Conservation (phyloP, 2,113 vertebrate species). For the Piaya cayana region DNA sequence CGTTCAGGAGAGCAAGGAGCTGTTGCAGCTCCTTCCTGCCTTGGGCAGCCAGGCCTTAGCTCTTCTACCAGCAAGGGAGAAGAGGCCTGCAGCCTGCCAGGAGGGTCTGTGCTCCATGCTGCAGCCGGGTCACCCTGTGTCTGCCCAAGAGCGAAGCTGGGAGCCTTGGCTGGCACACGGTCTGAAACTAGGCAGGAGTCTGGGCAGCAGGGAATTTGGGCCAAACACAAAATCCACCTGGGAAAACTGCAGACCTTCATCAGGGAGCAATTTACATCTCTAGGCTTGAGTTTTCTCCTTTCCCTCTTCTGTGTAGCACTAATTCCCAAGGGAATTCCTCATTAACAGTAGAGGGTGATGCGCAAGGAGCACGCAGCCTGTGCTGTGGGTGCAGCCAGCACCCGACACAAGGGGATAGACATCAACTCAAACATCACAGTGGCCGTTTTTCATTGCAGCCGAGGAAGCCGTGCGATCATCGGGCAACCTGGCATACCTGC, state of each 20-base stretch:
- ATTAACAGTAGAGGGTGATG: background rate
- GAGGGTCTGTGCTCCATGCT: background rate
- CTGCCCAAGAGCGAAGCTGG: background rate
- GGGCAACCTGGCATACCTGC: accelerated
- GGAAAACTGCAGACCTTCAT: background rate
- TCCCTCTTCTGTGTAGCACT: background rate
- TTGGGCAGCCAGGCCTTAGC: background rate
- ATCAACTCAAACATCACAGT: background rate
- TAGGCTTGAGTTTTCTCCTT: background rate
- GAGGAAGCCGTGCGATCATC: accelerated
- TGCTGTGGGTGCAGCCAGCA: background rate
- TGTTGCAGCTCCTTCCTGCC: background rate
- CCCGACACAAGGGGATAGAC: background rate
- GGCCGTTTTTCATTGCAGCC: background rate
- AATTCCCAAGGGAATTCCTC: slow-evolving; percentile 47
- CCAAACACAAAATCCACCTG: background rate
- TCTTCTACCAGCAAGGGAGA: background rate
- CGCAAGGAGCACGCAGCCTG: background rate
- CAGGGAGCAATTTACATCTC: background rate
- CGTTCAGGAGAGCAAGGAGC: background rate
- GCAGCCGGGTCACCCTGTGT: background rate
- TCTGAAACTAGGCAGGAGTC: background rate
- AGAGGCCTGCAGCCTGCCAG: accelerated
- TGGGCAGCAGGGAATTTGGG: background rate
- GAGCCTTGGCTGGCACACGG: background rate